These are phyloP conservation scores for Carpatolechia fugitivella DNA, from an alignment of 2,888 invertebrate species.

Conservation along the genomic window DNA sequence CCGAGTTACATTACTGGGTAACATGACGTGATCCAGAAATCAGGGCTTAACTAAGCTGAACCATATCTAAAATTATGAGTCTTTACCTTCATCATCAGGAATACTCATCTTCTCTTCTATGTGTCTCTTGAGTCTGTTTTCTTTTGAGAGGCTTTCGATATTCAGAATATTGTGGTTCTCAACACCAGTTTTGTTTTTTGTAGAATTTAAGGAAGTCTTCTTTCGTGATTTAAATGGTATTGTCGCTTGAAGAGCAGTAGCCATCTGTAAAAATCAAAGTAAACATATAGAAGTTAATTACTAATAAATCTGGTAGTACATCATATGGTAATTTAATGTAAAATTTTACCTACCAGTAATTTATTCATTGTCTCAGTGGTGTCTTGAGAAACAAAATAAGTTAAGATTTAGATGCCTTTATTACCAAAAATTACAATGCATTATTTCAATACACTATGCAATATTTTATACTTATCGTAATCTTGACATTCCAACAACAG, in stretches of 20 bases:
- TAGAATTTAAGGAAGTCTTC: constrained; percentile 39
- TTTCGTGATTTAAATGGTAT: constrained; percentile 75
- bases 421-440: not conserved
- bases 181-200: constrained; percentile 39
- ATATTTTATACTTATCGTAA: too few species aligned
- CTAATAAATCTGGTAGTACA: too few species aligned
- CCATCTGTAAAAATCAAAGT: constrained; percentile 61
- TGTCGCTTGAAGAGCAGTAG: constrained; percentile 66
- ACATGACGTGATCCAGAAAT: too few species aligned
- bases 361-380: not conserved
- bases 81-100: not conserved
- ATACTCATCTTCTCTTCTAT: not conserved
- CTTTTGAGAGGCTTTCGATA: constrained; percentile 25
- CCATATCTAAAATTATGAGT: too few species aligned
- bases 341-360: not conserved
- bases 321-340: too few species aligned
- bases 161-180: constrained; percentile 53
- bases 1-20: too few species aligned
- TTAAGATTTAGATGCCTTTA: not conserved
- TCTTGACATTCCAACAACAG: too few species aligned
- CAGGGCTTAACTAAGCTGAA: too few species aligned
- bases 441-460: not conserved
- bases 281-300: too few species aligned
- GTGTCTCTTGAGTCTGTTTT: constrained; percentile 22
- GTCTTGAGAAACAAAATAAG: not conserved